Conservation (phyloP, 1,140 invertebrate genomes). For the Solen grandis region DNA sequence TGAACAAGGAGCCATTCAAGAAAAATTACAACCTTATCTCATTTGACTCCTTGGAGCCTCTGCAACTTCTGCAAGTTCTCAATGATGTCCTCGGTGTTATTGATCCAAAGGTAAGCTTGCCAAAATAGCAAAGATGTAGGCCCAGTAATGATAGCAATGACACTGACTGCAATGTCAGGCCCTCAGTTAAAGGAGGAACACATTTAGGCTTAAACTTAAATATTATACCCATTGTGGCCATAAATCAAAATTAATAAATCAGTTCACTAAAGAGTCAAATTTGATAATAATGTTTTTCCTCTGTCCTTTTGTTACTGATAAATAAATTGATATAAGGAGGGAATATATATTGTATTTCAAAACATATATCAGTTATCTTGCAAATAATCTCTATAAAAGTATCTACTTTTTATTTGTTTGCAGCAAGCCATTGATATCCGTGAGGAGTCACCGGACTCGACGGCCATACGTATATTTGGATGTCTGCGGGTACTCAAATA, state of each 20-base stretch:
- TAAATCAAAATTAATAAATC: no score
- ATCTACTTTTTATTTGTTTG: no score
- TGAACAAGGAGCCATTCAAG: constrained; percentile 88
- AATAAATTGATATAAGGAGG: no score
- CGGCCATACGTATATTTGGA: constrained; percentile 84
- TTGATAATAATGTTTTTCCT: no score
- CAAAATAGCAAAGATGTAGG: no score
- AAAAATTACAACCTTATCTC: constrained; percentile 92
- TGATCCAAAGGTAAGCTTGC: constrained; percentile 84
- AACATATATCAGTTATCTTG: no score
- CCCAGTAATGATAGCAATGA: neutral
- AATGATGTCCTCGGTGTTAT: constrained; percentile 87
- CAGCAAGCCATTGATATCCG: constrained; percentile 84
- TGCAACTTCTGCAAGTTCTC: constrained; percentile 88
- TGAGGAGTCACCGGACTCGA: constrained; percentile 85
- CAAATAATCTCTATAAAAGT: no score
- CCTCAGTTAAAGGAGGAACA: neutral
- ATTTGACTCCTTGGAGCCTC: constrained; percentile 89
- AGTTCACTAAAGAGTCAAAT: no score
- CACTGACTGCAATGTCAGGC: neutral
- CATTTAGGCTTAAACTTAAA: neutral
- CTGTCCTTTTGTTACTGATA: no score
- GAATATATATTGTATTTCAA: no score
- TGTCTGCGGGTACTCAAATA: constrained; percentile 86
- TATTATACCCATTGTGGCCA: no score